These are phyloP conservation scores for Harmothoe impar DNA, from an alignment of 2,888 invertebrate species.

Conservation along the genomic window DNA sequence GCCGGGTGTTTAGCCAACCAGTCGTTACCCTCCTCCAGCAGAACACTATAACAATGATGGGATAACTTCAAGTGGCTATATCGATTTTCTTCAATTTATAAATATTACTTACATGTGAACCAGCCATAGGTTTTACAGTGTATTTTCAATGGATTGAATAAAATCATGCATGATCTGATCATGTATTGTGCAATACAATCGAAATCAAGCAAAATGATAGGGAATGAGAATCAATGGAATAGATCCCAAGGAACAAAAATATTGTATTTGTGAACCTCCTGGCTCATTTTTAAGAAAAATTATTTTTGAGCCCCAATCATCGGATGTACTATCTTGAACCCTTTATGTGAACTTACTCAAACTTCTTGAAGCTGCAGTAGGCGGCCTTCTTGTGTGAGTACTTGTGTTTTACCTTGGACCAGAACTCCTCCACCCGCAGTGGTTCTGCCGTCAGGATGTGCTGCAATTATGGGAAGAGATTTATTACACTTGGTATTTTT, in stretches of 20 bases:
- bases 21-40: background rate
- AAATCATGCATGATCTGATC: background rate
- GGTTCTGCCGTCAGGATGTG: background rate
- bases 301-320: too few relatives aligned
- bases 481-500: too few relatives aligned
- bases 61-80: background rate
- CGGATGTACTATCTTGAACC: too few relatives aligned
- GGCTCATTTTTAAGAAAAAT: too few relatives aligned
- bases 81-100: background rate
- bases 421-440: slow-evolving; percentile 3
- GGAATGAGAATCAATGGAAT: too few relatives aligned
- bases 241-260: background rate
- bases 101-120: background rate
- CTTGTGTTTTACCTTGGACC: background rate
- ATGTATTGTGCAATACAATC: background rate
- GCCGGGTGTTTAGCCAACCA: slow-evolving; percentile 32
- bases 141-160: too few relatives aligned
- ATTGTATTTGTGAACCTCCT: background rate
- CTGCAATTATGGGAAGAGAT: too few relatives aligned
- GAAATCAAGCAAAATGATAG: too few relatives aligned
- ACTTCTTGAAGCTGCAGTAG: background rate
- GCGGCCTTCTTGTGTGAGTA: background rate
- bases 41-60: background rate
- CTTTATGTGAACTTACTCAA: background rate
- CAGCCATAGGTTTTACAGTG: background rate